A percentile compares a stretch with the other conserved stretches of the same genome.
Conservation (phyloP, 2,797 vertebrate species). For the Pangasius mekongensis region DNA sequence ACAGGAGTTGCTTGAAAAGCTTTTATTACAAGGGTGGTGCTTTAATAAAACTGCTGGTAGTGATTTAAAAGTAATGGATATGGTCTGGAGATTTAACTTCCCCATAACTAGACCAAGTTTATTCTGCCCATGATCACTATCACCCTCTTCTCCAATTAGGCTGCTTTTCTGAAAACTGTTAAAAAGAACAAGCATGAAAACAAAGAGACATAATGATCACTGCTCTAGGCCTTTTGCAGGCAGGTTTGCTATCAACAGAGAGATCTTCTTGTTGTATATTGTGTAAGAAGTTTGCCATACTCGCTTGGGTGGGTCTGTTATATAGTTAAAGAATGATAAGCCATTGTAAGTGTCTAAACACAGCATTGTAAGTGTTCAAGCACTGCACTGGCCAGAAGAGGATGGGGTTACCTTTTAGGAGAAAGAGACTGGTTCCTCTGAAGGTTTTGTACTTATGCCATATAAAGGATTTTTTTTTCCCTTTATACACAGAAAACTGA, state of each 20-base stretch:
- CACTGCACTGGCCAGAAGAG: not conserved
- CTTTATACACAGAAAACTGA: not conserved
- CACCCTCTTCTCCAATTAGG: not conserved
- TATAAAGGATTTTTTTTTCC: not conserved
- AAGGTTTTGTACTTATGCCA: not conserved
- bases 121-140: not conserved
- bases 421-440: no score
- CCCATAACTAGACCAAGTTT: not conserved
- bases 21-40: constrained; percentile 10
- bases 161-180: not conserved
- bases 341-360: constrained; percentile 3
- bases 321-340: not conserved
- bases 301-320: not conserved
- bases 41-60: constrained; percentile 6
- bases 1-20: not conserved
- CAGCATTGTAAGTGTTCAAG: not conserved
- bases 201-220: not conserved
- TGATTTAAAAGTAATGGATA: constrained; percentile 14
- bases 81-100: not conserved
- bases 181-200: not conserved
- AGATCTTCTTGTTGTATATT: not conserved
- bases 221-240: not conserved
- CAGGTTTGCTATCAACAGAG: not conserved
- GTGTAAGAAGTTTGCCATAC: not conserved
- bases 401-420: not conserved